Evolutionary conservation across 2,888 invertebrate genomes (phyloP).

Genomic region (Scaeva pyrastri): DNA sequence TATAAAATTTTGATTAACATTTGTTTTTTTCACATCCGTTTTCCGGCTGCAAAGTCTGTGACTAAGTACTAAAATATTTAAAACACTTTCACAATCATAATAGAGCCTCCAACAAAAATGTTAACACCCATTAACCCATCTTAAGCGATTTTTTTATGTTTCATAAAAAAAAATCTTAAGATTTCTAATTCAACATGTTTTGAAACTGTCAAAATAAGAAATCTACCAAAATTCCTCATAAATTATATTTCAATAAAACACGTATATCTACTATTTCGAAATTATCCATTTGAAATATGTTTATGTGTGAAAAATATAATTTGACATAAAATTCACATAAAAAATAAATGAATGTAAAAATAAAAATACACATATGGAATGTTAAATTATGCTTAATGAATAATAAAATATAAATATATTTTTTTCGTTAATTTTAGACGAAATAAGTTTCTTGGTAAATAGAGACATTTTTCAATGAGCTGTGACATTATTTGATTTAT

Average conservation of each 20-base stretch:
- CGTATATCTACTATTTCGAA: background rate
- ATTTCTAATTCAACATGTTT: background rate
- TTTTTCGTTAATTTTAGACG: background rate
- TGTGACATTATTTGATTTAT: constrained; percentile 27
- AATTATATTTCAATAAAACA: background rate
- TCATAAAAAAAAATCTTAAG: background rate
- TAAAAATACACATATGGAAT: background rate
- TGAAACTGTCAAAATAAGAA: background rate
- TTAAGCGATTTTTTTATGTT: background rate
- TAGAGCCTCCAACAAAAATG: background rate
- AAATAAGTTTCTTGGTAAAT: background rate
- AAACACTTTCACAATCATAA: background rate
- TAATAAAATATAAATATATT: background rate
- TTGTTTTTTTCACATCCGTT: too few relatives aligned
- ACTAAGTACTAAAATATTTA: too few relatives aligned
- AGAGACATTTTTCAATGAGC: constrained; percentile 6
- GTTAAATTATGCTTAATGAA: background rate
- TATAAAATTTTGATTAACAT: too few relatives aligned
- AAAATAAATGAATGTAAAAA: background rate
- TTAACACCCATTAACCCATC: background rate
- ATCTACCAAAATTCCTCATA: background rate
- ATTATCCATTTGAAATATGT: background rate
- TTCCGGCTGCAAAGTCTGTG: too few relatives aligned
- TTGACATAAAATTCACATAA: background rate
- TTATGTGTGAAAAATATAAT: background rate